Conservation (phyloP, 2,113 vertebrate species). For the Dunckerocampus dactyliophorus region DNA sequence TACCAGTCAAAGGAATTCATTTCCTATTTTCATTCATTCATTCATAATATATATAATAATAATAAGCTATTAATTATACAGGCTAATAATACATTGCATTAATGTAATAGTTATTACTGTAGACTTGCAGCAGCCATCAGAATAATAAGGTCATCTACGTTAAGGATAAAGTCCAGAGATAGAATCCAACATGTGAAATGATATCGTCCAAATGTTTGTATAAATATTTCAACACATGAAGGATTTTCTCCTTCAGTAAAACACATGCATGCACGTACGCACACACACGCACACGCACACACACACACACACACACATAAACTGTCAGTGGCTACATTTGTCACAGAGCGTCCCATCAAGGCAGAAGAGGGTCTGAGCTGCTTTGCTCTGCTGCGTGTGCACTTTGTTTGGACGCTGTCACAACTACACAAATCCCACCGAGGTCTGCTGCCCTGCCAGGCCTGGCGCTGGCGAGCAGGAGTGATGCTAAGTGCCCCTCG, state of each 20-base stretch:
- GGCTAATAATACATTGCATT: too few species aligned
- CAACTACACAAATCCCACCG: constrained; percentile 51
- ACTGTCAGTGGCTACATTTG: constrained; percentile 31
- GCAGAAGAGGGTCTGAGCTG: constrained; percentile 33
- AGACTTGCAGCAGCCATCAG: not conserved
- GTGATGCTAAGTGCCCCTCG: constrained; percentile 43
- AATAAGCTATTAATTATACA: too few species aligned
- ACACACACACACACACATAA: not conserved
- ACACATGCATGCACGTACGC: too few species aligned
- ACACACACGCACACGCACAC: not conserved
- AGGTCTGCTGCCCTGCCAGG: constrained; percentile 54
- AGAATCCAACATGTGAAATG: constrained; percentile 15
- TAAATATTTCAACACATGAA: constrained; percentile 43
- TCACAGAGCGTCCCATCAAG: constrained; percentile 46
- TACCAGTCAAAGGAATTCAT: too few species aligned
- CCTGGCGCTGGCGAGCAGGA: constrained; percentile 38
- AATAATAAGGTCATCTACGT: not conserved
- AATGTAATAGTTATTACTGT: too few species aligned
- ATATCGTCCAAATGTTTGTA: constrained; percentile 38
- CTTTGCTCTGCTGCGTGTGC: constrained; percentile 54
- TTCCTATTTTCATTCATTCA: too few species aligned
- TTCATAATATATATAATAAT: too few species aligned
- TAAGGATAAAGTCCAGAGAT: not conserved
- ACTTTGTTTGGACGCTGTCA: constrained; percentile 63
- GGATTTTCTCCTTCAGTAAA: constrained; percentile 39